Base-by-base conservation (phyloP, 2,888 invertebrate species). In the Theodoxus fluviatilis region DNA sequence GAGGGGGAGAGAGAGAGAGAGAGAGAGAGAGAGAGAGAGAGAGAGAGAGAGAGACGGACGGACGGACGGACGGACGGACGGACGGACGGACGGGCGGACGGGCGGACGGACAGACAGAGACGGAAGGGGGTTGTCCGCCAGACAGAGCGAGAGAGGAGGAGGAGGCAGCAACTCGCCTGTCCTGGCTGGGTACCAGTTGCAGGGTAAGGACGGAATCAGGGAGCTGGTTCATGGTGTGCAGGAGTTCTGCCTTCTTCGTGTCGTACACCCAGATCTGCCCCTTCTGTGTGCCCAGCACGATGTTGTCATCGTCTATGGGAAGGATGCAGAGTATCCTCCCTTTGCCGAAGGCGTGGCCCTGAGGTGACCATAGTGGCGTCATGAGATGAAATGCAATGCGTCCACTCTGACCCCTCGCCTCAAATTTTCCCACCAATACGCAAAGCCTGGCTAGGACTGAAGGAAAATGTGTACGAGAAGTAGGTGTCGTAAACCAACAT, bases 181-280 rank as follows among this genome's bases (percentile, higher is more conserved):
- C 9, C 4, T 6, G 64, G 64, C 22, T 59, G 59, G 25, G 25
- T 59, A 28, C 59, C 33, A 28, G 31, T 9, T 59, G 59, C 15
- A 61, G 63, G 18, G 33, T 31, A 22, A 84, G 74, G n/a, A 84
- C 81, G 15, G 83, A 79, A 69, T 83, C 83, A 12, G 75, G 71
- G 15, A 83, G 74, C 49, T 76, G 74, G 6, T 69, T 71, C 6
- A 80, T 75, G 22, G 77, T 74, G 65, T 81, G 82, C 3, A 72
- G 57, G 18, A 76, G 73, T n/a, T 74, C 73, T 52, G 75, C 71
- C 9, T 38, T 59, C n/a, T 67, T 47, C 0, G 83, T 79, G 71
- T 82, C 79, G 72, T 80, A 83, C 18, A 84, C 73, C 79, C 80
- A 81, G 28, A 85, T 81, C 59, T 74, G 74, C 7, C 83, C 82